These are phyloP conservation scores for Drosophila rhopaloa DNA, from an alignment of 1,140 invertebrate species.

Conservation along the genomic window DNA sequence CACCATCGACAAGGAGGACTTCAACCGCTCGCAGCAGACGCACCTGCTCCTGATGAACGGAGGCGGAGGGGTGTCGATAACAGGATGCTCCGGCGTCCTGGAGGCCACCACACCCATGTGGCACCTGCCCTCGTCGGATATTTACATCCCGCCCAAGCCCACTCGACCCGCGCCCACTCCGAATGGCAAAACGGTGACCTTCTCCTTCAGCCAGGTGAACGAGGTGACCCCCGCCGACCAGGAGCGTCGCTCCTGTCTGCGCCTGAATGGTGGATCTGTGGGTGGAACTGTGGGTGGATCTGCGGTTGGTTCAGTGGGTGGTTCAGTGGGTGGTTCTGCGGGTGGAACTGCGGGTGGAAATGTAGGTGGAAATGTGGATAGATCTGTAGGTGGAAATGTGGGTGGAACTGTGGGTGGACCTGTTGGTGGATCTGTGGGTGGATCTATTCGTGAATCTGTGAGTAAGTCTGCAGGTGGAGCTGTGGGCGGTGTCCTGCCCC, in stretches of 20 bases:
- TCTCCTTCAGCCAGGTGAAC: constrained; percentile 66
- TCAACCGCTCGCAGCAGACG: constrained; percentile 54
- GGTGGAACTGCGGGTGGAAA: background rate
- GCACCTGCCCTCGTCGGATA: constrained; percentile 73
- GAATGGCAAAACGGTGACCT: constrained; percentile 73
- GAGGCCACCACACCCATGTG: constrained; percentile 82
- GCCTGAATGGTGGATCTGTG: background rate
- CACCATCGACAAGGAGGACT: constrained; percentile 86
- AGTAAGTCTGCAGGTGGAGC: background rate
- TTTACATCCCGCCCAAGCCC: constrained; percentile 84
- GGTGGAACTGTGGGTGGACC: no score
- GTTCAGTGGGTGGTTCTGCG: no score
- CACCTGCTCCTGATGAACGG: constrained; percentile 37
- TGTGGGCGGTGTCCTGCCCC: constrained; percentile 34
- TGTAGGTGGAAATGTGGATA: background rate
- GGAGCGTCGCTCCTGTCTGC: constrained; percentile 47
- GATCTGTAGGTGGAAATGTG: background rate
- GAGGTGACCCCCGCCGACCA: constrained; percentile 25
- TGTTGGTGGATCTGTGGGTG: no score
- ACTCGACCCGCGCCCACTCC: constrained; percentile 79
- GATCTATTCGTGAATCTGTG: no score
- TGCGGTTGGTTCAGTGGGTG: no score
- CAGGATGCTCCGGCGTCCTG: background rate
- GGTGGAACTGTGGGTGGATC: background rate
- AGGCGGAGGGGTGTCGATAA: background rate